Evolutionary conservation across 2,797 vertebrate genomes (phyloP).

Genomic region (Jordanella pulchra): DNA sequence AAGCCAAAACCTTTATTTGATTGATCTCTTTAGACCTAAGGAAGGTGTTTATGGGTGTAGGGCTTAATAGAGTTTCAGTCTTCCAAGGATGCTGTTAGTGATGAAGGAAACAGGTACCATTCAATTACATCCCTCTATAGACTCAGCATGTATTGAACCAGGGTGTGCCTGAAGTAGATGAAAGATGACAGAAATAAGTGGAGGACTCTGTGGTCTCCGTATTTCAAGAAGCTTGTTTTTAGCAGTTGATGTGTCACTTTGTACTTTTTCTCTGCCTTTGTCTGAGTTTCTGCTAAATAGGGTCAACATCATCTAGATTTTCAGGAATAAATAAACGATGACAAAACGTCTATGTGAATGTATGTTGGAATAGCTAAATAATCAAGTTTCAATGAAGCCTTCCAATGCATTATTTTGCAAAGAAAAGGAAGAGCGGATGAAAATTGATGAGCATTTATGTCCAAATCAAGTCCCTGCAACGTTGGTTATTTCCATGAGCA

Average conservation of each 20-base stretch:
- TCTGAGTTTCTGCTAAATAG: not conserved
- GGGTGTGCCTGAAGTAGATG: slow-evolving; percentile 47
- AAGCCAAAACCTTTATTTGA: not conserved
- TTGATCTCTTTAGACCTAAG: not conserved
- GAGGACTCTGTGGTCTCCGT: slow-evolving; percentile 44
- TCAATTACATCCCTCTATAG: slow-evolving; percentile 63
- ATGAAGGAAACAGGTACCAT: slow-evolving; percentile 56
- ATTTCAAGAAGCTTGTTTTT: slow-evolving; percentile 15
- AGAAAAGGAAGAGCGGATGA: no score
- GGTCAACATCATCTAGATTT: no score
- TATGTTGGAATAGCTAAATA: no score
- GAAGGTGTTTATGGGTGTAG: not conserved
- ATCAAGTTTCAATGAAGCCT: no score
- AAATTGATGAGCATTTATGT: not conserved
- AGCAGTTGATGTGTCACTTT: slow-evolving; percentile 16
- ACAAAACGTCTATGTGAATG: no score
- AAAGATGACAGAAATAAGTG: slow-evolving; percentile 54
- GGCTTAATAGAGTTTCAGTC: slow-evolving; percentile 49
- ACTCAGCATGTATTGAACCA: slow-evolving; percentile 54
- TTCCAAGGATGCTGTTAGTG: slow-evolving; percentile 29
- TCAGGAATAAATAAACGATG: no score
- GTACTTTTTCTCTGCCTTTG: not conserved
- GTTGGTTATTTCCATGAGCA: no score
- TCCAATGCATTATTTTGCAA: no score
- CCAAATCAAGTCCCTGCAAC: not conserved